Evolutionary conservation across 2,797 vertebrate species (phyloP), one percentile per base, ranked within the genome.

Genomic region (Echiichthys vipera): DNA sequence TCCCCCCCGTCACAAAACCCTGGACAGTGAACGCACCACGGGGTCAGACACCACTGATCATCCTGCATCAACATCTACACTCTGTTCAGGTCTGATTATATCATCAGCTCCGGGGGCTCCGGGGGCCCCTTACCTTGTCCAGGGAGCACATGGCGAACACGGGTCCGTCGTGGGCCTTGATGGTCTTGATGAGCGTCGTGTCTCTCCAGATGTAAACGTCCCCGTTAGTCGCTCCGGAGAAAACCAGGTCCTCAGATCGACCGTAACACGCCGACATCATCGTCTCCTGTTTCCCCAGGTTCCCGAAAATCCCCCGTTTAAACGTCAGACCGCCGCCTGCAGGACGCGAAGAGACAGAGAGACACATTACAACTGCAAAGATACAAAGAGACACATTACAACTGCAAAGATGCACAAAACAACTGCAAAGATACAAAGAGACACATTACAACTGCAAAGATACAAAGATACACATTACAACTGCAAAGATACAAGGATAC

Each of bases 151-250:
- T 98, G 75, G 97, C 94, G 84, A 99, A 98, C 61, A 99, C 96
- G 0, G 98, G 97, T 0, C 97, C 98, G 0, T 99, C 97, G 0
- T 99, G 98, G 63, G 97, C 97, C 84, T 99, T 99, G 80, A 99
- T 89, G 22, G 96, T 98, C 92, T 97, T 98, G 47, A 98, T 88
- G 18, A 99, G 92, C 0, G 96, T 82, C 0, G 94, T 93, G 67
- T 98, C 97, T 82, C 96, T 97, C 98, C 98, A 99, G 85, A 99
- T 96, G 90, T 96, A 99, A 79, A 99, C 96, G 53, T 99, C 98
- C 45, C 98, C 98, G 0, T 95, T 97, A 1, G 96, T 96, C 51
- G 97, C 96, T 0, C 98, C 98, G 0, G 97, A 98, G 89, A 97
- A 99, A 25, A 97, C 95, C 3, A 98, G 84, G 9, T 99, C 98